Evolutionary conservation across 2,888 invertebrate genomes (phyloP), one percentile per base, ranked within the genome.

Genomic region (Oscheius sp.): DNA sequence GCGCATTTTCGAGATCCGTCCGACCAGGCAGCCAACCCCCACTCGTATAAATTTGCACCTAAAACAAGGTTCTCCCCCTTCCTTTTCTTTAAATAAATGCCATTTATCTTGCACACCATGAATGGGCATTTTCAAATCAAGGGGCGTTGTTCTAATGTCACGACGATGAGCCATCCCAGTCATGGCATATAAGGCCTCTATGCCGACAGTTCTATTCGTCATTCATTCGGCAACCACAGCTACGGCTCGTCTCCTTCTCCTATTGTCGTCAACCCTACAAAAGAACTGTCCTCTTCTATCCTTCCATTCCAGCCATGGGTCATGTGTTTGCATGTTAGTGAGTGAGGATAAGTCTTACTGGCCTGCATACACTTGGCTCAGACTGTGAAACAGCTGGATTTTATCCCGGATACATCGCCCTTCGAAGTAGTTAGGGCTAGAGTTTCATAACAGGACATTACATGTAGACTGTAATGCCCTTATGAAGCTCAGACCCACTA

Each of bases 361-460:
- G 69, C 69, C 69, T 53, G 69, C 35, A n/a, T 41, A 69, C 56
- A 25, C 56, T 41, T 69, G 69, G 43, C 69, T 35, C 35, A 35
- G 35, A 35, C 35, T 35, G 35, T 35, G 69, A 35, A 46, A 21
- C 55, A 25, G 55, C 12, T 23, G 13, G 23, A 46, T 27, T 35
- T 41, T 7, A 23, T 1, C 35, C 35, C 35, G 35, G n/a, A n/a
- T n/a, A n/a, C n/a, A 35, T 35, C 3, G 5, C 35, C 35, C 9
- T 3, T 35, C 9, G 18, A 29, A 16, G 49, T n/a, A 27, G 25
- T 2, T 12, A 13, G 55, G 23, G 16, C 55, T 35, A 43, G 69
- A 69, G 69, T 69, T 69, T 69, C 69, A 25, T 45, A 56, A 18
- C n/a, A 53, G 69, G 69, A 55, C 53, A 56, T 69, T 69, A 69